Evolutionary conservation across 2,888 invertebrate species (phyloP).

Genomic region (Autographa gamma): DNA sequence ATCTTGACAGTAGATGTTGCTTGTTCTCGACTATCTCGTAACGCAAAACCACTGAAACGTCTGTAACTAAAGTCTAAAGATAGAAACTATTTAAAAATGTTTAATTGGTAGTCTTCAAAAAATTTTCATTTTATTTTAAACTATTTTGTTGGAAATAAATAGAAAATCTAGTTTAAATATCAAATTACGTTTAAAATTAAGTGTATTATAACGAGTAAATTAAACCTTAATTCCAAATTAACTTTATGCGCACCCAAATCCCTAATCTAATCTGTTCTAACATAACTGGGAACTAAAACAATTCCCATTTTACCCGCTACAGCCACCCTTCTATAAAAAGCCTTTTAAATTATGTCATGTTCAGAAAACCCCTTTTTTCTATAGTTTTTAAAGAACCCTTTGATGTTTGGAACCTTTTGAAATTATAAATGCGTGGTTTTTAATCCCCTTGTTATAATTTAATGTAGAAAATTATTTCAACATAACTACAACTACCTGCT

Average conservation of each 20-base stretch:
- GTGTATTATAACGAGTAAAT: background rate
- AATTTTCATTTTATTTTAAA: too few species aligned
- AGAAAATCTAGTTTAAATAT: background rate
- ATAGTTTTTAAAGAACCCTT: constrained; percentile 50
- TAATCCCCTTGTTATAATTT: constrained; percentile 13
- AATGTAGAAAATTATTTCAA: too few species aligned
- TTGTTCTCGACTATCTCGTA: too few species aligned
- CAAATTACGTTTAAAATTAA: background rate
- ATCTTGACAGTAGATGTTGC: too few species aligned
- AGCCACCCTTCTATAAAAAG: constrained; percentile 31
- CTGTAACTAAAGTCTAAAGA: too few species aligned
- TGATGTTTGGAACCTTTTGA: constrained; percentile 47
- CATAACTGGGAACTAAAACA: constrained; percentile 8
- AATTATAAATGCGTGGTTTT: constrained; percentile 47
- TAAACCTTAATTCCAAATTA: constrained; percentile 2
- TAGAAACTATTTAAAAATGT: too few species aligned
- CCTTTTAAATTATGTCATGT: constrained; percentile 37
- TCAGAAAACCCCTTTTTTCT: constrained; percentile 28
- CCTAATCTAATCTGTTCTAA: constrained; percentile 16
- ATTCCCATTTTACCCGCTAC: constrained; percentile 11
- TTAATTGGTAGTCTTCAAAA: too few species aligned
- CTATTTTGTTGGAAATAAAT: too few species aligned
- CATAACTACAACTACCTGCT: too few species aligned
- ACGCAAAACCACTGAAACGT: too few species aligned
- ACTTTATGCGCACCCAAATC: background rate